These are phyloP conservation scores for Monopis laevigella DNA, from an alignment of 2,888 invertebrate species.

Conservation along the genomic window DNA sequence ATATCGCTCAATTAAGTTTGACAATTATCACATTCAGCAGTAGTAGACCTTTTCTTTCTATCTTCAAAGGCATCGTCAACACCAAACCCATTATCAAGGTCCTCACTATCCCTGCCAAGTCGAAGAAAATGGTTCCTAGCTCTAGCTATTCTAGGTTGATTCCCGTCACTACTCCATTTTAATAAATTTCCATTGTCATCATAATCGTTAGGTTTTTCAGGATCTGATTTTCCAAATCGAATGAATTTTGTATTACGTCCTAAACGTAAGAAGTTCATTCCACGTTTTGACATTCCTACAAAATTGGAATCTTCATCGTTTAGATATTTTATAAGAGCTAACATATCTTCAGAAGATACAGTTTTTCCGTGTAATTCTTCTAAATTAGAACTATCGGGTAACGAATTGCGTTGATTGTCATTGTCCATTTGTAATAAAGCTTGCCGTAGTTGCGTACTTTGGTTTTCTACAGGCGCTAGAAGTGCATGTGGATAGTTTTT, in stretches of 20 bases:
- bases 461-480: background rate
- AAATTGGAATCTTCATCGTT: slow-evolving; percentile 45
- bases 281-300: slow-evolving; percentile 39
- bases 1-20: too few species aligned
- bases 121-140: slow-evolving; percentile 55
- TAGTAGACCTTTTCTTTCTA: slow-evolving; percentile 40
- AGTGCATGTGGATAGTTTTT: background rate
- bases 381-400: too few species aligned
- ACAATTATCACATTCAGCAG: slow-evolving; percentile 33
- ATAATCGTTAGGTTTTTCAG: slow-evolving; percentile 4
- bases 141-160: slow-evolving; percentile 47
- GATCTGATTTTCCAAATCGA: slow-evolving; percentile 47
- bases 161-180: slow-evolving; percentile 2
- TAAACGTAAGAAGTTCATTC: slow-evolving; percentile 44
- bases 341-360: slow-evolving; percentile 44
- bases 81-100: slow-evolving; percentile 33
- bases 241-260: slow-evolving; percentile 58
- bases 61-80: slow-evolving; percentile 31
- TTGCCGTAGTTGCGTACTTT: background rate
- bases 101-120: slow-evolving; percentile 51
- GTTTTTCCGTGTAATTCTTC: slow-evolving; percentile 32
- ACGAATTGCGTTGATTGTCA: background rate
- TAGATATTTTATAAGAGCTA: slow-evolving; percentile 41
- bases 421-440: background rate
- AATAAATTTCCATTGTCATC: slow-evolving; percentile 29